A percentile compares a stretch with the other conserved stretches of the same genome.
Evolutionary conservation across 2,888 invertebrate species (phyloP).

Genomic region (Neuroscelio doddi): DNA sequence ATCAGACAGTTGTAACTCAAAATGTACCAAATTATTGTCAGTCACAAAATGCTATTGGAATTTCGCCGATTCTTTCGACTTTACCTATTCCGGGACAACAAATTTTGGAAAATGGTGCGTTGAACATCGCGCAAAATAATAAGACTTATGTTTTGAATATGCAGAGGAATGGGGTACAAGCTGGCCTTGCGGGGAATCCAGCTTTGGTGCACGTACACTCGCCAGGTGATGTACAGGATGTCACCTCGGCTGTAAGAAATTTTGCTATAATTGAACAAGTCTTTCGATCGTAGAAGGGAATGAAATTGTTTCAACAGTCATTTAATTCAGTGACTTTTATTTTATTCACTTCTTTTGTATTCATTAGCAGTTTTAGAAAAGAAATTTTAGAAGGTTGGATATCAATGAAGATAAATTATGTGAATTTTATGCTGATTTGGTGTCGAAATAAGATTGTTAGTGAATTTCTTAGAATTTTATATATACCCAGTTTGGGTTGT

Average conservation of each 20-base stretch:
- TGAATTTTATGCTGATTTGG: too few species aligned
- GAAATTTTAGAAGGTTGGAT: too few species aligned
- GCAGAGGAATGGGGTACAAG: conserved; percentile 12
- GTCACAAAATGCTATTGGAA: conserved; percentile 7
- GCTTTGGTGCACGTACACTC: conserved; percentile 47
- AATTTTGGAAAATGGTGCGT: background rate
- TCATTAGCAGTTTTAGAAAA: too few species aligned
- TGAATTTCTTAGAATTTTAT: too few species aligned
- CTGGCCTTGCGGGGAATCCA: conserved; percentile 30
- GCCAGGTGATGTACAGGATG: conserved; percentile 47
- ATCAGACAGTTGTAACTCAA: conserved; percentile 42
- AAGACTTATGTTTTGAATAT: conserved; percentile 50
- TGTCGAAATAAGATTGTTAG: too few species aligned
- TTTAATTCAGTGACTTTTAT: too few species aligned
- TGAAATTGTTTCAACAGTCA: too few species aligned
- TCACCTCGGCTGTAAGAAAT: conserved; percentile 50
- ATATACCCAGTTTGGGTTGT: too few species aligned
- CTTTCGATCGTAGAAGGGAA: conserved; percentile 31
- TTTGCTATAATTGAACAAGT: conserved; percentile 59
- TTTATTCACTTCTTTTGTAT: too few species aligned
- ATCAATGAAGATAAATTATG: too few species aligned
- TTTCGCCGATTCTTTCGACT: conserved; percentile 47
- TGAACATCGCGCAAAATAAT: conserved; percentile 27
- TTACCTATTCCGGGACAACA: conserved; percentile 40
- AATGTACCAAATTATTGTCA: conserved; percentile 46